Conservation (phyloP, 1,140 invertebrate genomes). For the Zaprionus inermis region DNA sequence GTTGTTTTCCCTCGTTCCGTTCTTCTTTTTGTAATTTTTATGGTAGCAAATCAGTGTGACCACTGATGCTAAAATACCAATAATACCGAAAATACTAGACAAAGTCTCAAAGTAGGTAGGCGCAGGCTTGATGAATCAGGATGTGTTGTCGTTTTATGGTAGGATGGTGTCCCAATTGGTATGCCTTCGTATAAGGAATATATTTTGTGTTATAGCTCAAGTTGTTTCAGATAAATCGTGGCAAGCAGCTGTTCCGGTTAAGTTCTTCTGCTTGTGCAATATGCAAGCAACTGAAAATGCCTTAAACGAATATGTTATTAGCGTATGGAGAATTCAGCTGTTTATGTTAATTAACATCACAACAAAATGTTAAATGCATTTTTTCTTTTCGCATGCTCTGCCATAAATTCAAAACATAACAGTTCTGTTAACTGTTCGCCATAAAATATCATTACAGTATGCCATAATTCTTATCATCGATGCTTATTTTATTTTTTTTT, state of each 20-base stretch:
- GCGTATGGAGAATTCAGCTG: neutral
- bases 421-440: neutral
- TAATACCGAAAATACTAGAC: constrained; percentile 21
- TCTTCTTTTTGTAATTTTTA: constrained; percentile 43
- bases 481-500: neutral
- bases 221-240: neutral
- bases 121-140: neutral
- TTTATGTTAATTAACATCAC: constrained; percentile 2
- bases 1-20: constrained; percentile 48
- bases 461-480: constrained; percentile 1
- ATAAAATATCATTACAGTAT: neutral
- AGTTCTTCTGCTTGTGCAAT: neutral
- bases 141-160: neutral
- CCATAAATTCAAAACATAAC: constrained; percentile 10
- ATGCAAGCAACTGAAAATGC: neutral
- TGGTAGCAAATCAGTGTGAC: constrained; percentile 34
- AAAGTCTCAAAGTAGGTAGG: constrained; percentile 5
- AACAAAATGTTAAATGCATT: neutral
- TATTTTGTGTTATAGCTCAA: neutral
- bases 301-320: no score
- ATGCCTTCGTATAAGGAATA: neutral
- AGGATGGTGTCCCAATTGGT: neutral
- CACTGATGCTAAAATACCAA: neutral
- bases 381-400: neutral
- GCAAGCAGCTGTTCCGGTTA: neutral